Evolutionary conservation across 2,113 vertebrate genomes (phyloP).

Genomic region (Pimephales promelas): DNA sequence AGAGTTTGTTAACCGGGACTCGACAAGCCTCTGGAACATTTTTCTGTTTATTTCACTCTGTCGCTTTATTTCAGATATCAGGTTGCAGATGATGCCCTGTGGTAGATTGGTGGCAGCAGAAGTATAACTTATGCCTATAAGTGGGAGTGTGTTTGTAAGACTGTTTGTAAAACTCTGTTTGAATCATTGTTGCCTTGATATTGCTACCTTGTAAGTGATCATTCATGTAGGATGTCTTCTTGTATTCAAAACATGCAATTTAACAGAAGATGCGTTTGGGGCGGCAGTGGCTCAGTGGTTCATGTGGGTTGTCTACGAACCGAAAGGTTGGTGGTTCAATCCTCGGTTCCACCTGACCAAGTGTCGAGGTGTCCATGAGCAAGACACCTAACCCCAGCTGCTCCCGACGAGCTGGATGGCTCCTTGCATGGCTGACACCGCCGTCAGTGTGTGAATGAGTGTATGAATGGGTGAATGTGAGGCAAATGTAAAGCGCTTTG

Average conservation of each 20-base stretch:
- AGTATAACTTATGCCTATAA: neutral
- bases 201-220: neutral
- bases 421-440: too few relatives aligned
- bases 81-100: neutral
- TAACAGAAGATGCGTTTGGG: neutral
- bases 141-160: neutral
- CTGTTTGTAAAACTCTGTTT: neutral
- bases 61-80: slow-evolving; percentile 10
- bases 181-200: neutral
- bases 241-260: neutral
- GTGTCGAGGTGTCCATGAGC: too few relatives aligned
- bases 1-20: slow-evolving; percentile 19
- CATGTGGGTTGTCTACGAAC: too few relatives aligned
- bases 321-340: too few relatives aligned
- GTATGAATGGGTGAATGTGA: too few relatives aligned
- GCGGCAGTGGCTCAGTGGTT: too few relatives aligned
- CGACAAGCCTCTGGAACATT: neutral
- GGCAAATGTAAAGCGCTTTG: too few relatives aligned
- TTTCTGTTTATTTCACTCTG: slow-evolving; percentile 23
- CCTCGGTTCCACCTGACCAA: too few relatives aligned
- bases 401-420: too few relatives aligned
- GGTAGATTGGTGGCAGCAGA: slow-evolving; percentile 1
- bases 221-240: neutral
- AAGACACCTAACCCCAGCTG: too few relatives aligned
- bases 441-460: too few relatives aligned